These are phyloP conservation scores for Lepidurus apus DNA, from an alignment of 1,140 invertebrate genomes.

Conservation along the genomic window DNA sequence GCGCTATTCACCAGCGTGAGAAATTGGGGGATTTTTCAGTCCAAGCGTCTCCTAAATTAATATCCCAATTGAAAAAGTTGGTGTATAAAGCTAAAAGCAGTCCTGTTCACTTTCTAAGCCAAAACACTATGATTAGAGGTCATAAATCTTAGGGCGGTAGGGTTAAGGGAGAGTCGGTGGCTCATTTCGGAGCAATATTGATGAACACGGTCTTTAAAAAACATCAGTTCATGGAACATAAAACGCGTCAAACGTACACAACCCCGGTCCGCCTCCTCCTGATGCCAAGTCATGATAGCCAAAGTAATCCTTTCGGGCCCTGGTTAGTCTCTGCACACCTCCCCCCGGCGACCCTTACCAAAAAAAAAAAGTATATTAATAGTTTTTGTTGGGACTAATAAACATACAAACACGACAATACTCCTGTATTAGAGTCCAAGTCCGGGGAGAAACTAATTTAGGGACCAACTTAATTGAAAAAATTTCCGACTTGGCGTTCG, in stretches of 20 bases:
- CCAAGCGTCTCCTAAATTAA: not conserved
- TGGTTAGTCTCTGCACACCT: not conserved
- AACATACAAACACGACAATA: conserved; percentile 3
- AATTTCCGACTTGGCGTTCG: not conserved
- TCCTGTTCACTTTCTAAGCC: not conserved
- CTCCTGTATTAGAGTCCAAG: not conserved
- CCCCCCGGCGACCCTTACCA: not conserved
- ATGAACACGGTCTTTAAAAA: conserved; percentile 5
- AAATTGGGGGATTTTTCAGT: not conserved
- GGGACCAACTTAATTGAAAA: conserved; percentile 11
- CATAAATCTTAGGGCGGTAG: not conserved
- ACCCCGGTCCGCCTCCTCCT: not conserved
- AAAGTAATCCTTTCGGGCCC: not conserved
- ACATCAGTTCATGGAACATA: conserved; percentile 3
- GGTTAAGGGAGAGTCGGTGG: not conserved
- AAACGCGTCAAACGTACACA: conserved; percentile 3
- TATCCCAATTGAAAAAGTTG: not conserved
- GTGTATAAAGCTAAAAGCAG: not conserved
- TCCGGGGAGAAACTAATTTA: not conserved
- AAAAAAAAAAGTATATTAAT: not conserved
- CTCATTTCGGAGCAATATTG: conserved; percentile 6
- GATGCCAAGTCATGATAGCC: not conserved
- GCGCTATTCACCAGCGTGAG: conserved; percentile 3
- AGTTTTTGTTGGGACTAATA: conserved; percentile 2
- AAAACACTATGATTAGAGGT: not conserved